Evolutionary conservation across 2,888 invertebrate genomes (phyloP).

Genomic region (Platerodrilus igneus): DNA sequence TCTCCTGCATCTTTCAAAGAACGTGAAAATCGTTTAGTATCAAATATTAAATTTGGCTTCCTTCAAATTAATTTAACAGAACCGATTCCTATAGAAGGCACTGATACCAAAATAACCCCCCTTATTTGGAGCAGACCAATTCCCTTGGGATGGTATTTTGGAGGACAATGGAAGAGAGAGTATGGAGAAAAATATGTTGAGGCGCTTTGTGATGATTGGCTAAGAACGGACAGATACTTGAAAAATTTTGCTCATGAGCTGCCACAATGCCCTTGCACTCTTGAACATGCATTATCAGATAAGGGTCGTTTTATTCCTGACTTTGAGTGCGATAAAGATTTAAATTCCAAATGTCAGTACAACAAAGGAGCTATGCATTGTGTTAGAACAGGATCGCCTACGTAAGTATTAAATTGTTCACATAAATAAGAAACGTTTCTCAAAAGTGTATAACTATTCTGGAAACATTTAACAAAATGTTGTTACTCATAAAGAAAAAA

Average conservation of each 20-base stretch:
- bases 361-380: conserved; percentile 91
- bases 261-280: conserved; percentile 84
- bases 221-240: conserved; percentile 71
- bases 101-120: conserved; percentile 37
- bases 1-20: conserved; percentile 67
- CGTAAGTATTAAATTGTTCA: conserved; percentile 57
- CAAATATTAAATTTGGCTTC: conserved; percentile 80
- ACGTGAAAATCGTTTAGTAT: conserved; percentile 63
- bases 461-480: no score
- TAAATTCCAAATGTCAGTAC: conserved; percentile 81
- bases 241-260: conserved; percentile 84
- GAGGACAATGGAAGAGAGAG: conserved; percentile 78
- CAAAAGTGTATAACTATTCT: conserved; percentile 1
- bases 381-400: conserved; percentile 84
- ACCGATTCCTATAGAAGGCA: conserved; percentile 52
- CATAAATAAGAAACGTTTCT: conserved; percentile 5
- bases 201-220: conserved; percentile 85
- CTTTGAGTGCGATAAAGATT: conserved; percentile 84
- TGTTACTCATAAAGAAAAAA: no score
- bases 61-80: conserved; percentile 82
- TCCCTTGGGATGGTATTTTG: conserved; percentile 90
- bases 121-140: conserved; percentile 88
- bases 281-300: conserved; percentile 86
- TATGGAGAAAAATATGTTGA: conserved; percentile 81
- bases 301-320: conserved; percentile 91